A percentile compares a stretch with the other conserved stretches of the same genome.
phyloP scores from a whole-genome alignment of 2,113 vertebrate species.

The Pitta sordida region DNA sequence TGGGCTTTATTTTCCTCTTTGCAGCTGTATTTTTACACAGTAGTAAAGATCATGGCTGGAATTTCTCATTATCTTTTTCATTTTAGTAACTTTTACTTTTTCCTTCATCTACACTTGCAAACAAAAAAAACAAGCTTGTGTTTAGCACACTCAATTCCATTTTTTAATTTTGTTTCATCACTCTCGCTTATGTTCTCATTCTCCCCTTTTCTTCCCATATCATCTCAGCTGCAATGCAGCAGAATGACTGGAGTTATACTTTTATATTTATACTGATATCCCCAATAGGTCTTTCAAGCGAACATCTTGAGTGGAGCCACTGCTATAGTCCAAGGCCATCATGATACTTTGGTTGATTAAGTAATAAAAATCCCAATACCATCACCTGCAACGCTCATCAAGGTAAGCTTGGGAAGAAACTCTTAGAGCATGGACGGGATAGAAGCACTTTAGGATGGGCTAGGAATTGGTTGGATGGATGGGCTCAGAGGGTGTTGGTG shows the following conservation, averaged over 20 bases:
- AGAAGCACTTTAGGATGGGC: no score
- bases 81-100: constrained; percentile 15
- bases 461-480: no score
- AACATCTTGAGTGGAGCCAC: not conserved
- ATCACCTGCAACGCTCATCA: not conserved
- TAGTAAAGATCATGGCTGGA: not conserved
- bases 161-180: not conserved
- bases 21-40: not conserved
- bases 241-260: not conserved
- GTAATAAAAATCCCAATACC: constrained; percentile 2
- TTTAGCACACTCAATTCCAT: not conserved
- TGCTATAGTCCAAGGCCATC: constrained; percentile 3
- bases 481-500: no score
- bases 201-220: not conserved
- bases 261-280: not conserved
- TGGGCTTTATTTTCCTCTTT: not conserved
- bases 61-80: constrained; percentile 3
- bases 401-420: no score
- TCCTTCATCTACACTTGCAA: not conserved
- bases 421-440: no score
- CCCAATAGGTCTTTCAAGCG: not conserved
- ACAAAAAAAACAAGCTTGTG: no score
- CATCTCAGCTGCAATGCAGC: not conserved
- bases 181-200: not conserved
- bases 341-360: not conserved